These are phyloP conservation scores for Microtus oregoni DNA, from an alignment of 2,113 vertebrate species.

Conservation along the genomic window DNA sequence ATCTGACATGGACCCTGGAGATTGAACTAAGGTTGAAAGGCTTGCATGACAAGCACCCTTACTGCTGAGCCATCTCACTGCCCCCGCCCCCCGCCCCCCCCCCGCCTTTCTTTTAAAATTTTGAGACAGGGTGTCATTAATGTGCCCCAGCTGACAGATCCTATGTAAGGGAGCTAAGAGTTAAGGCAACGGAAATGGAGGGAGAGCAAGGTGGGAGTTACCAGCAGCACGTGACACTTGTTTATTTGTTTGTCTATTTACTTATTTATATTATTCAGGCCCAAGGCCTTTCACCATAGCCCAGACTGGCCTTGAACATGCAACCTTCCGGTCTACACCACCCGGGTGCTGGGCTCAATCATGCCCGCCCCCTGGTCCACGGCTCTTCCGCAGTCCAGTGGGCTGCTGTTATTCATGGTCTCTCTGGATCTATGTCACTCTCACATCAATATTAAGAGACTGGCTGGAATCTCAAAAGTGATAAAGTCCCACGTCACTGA, in stretches of 20 bases:
- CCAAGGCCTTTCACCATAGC: background rate
- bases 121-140: background rate
- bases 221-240: background rate
- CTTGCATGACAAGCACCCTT: background rate
- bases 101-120: background rate
- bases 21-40: no score
- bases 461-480: background rate
- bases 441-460: background rate
- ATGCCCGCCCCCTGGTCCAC: background rate
- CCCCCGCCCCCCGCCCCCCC: no score
- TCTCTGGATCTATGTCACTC: constrained; percentile 8
- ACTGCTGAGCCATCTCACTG: background rate
- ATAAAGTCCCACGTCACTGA: background rate
- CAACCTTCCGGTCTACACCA: background rate
- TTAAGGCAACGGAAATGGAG: background rate
- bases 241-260: background rate
- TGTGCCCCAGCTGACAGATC: background rate
- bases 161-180: background rate
- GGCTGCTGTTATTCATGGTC: background rate
- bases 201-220: background rate
- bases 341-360: background rate
- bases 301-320: background rate
- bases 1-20: no score
- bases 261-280: background rate
- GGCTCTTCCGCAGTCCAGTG: background rate